Conservation (phyloP, 2,888 invertebrate genomes). For the Cloeon dipterum region DNA sequence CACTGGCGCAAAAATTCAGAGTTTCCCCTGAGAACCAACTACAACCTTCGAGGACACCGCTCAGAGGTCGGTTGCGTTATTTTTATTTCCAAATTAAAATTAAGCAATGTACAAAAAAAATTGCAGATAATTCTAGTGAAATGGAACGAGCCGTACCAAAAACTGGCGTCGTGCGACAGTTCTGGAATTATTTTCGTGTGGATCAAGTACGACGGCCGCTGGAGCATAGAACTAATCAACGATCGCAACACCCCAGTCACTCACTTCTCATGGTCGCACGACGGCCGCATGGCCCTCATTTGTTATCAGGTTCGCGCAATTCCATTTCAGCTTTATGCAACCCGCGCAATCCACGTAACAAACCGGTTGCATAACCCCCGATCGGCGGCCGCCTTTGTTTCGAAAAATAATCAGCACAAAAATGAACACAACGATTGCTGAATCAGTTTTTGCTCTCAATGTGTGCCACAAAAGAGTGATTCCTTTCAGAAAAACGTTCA, state of each 20-base stretch:
- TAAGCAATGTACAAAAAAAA: too few species aligned
- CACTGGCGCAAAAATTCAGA: slow-evolving; percentile 65
- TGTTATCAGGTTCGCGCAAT: slow-evolving; percentile 57
- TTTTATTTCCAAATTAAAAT: too few species aligned
- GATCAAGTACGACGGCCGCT: slow-evolving; percentile 97
- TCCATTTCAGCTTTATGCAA: too few species aligned
- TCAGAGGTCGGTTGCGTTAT: too few species aligned
- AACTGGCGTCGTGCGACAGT: slow-evolving; percentile 91
- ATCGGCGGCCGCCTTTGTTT: too few species aligned
- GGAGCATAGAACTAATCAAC: slow-evolving; percentile 98
- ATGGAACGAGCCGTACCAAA: slow-evolving; percentile 98
- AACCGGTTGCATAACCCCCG: too few species aligned
- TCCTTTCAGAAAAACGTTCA: too few species aligned
- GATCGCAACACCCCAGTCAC: slow-evolving; percentile 93
- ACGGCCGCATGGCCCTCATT: slow-evolving; percentile 93
- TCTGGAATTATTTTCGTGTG: slow-evolving; percentile 97
- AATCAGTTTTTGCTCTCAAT: too few species aligned
- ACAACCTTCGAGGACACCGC: slow-evolving; percentile 88
- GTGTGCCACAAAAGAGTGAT: too few species aligned
- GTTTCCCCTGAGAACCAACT: slow-evolving; percentile 78
- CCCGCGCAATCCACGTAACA: too few species aligned
- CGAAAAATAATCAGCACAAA: too few species aligned
- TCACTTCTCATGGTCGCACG: slow-evolving; percentile 97
- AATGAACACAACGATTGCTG: too few species aligned
- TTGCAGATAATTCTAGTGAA: slow-evolving; percentile 89